These are phyloP conservation scores for Aplocera efformata DNA, from an alignment of 2,888 invertebrate genomes.

Conservation along the genomic window DNA sequence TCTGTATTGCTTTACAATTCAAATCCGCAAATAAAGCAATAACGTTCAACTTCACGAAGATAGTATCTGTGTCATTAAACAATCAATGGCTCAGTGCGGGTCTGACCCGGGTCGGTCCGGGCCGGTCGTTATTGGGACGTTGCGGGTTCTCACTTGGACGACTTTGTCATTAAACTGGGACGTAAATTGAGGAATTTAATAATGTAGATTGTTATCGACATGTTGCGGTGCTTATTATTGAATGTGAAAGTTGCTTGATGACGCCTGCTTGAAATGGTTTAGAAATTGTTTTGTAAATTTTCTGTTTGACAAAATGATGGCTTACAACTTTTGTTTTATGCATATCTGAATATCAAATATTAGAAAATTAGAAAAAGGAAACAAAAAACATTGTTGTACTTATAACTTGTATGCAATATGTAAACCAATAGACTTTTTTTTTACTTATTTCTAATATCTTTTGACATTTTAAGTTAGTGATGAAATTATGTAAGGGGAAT, in stretches of 20 bases:
- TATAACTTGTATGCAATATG: too few species aligned
- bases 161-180: constrained; percentile 30
- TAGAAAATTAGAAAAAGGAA: too few species aligned
- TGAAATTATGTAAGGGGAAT: too few species aligned
- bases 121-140: constrained; percentile 25
- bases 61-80: constrained; percentile 29
- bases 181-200: constrained; percentile 26
- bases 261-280: constrained; percentile 8
- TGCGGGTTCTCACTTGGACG: constrained; percentile 27
- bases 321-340: too few species aligned
- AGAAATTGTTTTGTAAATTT: too few species aligned
- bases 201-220: constrained; percentile 26
- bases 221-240: constrained; percentile 14
- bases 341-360: too few species aligned
- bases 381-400: too few species aligned
- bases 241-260: constrained; percentile 5
- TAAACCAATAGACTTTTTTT: too few species aligned
- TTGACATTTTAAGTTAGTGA: too few species aligned
- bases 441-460: too few species aligned
- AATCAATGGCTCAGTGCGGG: constrained; percentile 29
- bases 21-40: constrained; percentile 15
- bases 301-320: too few species aligned
- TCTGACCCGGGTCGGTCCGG: constrained; percentile 2
- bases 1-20: constrained; percentile 2
- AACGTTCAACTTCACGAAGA: constrained; percentile 12